Evolutionary conservation across 1,140 invertebrate genomes (phyloP), one percentile per base, ranked within the genome.

Genomic region (Tetramorium simillimum): DNA sequence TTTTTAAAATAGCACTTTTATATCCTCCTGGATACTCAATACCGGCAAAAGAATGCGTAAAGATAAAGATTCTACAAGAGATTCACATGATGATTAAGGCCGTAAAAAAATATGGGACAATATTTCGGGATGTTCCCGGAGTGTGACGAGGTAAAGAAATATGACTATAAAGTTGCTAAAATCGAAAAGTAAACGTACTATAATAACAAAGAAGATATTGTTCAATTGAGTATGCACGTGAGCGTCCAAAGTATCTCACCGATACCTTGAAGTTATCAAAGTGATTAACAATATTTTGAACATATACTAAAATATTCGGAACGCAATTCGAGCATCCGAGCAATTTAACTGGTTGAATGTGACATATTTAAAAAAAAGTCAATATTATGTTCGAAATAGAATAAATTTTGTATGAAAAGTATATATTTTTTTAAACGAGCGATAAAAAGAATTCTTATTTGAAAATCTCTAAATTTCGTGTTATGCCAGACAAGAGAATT

Each of bases 91-190:
- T 9, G 46, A 81, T 53, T 40, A 46, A n/a, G 14, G 10, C 7
- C 0, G 6, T 46, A 14, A 62, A 28, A 78, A 60, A 78, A 43
- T 43, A 43, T 43, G 2, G 75, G 6, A 51, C 28, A 65, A 63
- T 2, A 18, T 43, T 40, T 37, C 37, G 16, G n/a, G 7, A 43
- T 43, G 10, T 10, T 43, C 40, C 40, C 40, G 40, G 40, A 10
- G 40, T 10, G 40, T 40, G n/a, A 12, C 14, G 24, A 18, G 14
- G 12, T 6, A 40, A 67, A 46, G 49, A 16, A 28, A 46, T 21
- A 49, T 33, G 78, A 56, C 10, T 63, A 46, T 69, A 81, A 81
- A 81, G 53, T 69, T 81, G 63, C 62, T 81, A 81, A 69, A n/a
- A 28, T 81, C 63, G 69, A 33, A 69, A 28, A 33, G 33, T 33